Evolutionary conservation across 1,140 invertebrate species (phyloP), one percentile per base, ranked within the genome.

Genomic region (Hermatobates lingyangjiaoensis): DNA sequence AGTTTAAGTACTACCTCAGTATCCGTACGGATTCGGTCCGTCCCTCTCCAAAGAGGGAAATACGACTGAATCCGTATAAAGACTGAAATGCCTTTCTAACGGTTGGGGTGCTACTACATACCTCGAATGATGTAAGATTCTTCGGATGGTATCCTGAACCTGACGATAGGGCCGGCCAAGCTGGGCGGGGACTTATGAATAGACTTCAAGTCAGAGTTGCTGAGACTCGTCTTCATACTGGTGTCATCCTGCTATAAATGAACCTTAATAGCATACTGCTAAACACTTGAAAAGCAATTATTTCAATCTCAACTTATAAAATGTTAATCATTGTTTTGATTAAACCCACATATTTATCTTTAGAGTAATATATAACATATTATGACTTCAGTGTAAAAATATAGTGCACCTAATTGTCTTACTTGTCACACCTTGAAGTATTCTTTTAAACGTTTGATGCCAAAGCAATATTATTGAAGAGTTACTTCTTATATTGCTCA

Each of bases 51-150:
- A 12, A 20, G 12, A 4, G 4, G 10, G 12, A 18, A 28, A 10
- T 18, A 49, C n/a, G 3, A 28, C 18, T 34, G 15, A 15, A 30
- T 30, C 4, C 3, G 21, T 49, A 23, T 38, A 5, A 10, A 20
- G 5, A 12, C 21, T 14, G 5, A 39, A 39, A 49, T 49, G 15
- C 15, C 15, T 15, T 7, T 7, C 15, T 15, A 34, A 34, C 7
- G 15, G 7, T 7, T 7, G 28, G 7, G 15, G 15, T 34, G 28
- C 15, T 34, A 34, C 24, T 3, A 21, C 30, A 27, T 60, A 45
- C 65, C 64, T 21, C 63, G 67, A 27, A 65, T 57, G 61, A 64
- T 52, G 66, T 66, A 58, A 64, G 66, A 30, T 61, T 67, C 54
- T 63, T 61, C 53, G 64, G 57, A 45, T 63, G 52, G 54, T 14